A percentile compares a stretch with the other conserved stretches of the same genome.
Conservation (phyloP, 2,888 invertebrate species). For the Tetragonula carbonaria region DNA sequence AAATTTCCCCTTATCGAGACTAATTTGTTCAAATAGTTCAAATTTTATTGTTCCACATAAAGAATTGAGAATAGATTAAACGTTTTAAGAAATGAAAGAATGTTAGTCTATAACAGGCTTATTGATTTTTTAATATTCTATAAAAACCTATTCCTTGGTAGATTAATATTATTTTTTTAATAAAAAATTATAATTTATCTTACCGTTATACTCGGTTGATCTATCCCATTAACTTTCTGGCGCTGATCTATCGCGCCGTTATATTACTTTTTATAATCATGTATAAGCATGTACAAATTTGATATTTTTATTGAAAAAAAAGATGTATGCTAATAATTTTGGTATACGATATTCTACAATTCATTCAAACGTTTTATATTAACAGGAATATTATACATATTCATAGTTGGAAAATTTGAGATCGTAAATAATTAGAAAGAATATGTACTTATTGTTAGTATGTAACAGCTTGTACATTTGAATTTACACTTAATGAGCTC, state of each 20-base stretch:
- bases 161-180: not conserved
- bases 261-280: constrained; percentile 21
- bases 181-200: not conserved
- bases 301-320: constrained; percentile 23
- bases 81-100: constrained; percentile 19
- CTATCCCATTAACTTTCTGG: constrained; percentile 16
- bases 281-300: constrained; percentile 5
- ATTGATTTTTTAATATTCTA: constrained; percentile 50
- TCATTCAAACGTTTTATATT: not conserved
- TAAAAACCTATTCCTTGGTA: constrained; percentile 6
- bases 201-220: not conserved
- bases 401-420: constrained; percentile 45
- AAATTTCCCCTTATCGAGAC: not conserved
- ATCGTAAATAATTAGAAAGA: constrained; percentile 36
- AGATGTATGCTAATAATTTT: constrained; percentile 10
- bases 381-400: not conserved
- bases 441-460: constrained; percentile 10
- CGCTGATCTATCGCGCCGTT: constrained; percentile 39
- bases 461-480: constrained; percentile 42
- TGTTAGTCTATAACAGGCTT: constrained; percentile 22
- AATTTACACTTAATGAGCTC: constrained; percentile 46
- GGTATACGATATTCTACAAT: not conserved
- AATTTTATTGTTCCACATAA: not conserved
- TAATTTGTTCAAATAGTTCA: not conserved
- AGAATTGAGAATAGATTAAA: not conserved